phyloP scores from a whole-genome alignment of 2,888 invertebrate genomes.

The Amphipoea oculea region DNA sequence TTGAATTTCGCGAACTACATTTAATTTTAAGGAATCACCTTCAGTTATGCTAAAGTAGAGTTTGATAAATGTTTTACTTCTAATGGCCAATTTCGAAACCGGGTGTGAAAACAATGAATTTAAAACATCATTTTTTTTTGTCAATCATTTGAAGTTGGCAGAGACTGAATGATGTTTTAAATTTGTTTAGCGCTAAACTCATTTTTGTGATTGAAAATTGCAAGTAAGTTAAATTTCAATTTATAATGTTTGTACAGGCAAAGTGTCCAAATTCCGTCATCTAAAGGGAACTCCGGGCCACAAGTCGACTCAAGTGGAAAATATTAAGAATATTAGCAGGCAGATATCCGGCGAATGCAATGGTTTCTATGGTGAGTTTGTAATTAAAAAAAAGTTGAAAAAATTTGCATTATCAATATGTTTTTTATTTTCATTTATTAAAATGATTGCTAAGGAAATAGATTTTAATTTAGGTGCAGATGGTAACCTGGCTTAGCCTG shows the following conservation, averaged over 20 bases:
- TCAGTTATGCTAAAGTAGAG: not conserved
- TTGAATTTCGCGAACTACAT: not conserved
- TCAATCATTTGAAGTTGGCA: not conserved
- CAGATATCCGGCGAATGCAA: slow-evolving; percentile 98
- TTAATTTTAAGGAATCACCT: not conserved
- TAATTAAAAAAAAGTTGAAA: too few relatives aligned
- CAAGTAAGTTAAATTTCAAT: too few relatives aligned
- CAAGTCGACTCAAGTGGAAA: slow-evolving; percentile 97
- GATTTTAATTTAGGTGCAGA: too few relatives aligned
- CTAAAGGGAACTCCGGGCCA: slow-evolving; percentile 97
- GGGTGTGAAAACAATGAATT: not conserved
- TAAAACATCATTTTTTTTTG: not conserved
- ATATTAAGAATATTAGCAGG: slow-evolving; percentile 96
- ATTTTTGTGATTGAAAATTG: too few relatives aligned
- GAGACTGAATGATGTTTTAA: not conserved
- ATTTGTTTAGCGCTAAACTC: not conserved
- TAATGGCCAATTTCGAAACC: not conserved
- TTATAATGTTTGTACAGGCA: slow-evolving; percentile 72
- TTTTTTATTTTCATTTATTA: too few relatives aligned
- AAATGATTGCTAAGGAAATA: too few relatives aligned
- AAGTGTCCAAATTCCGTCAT: slow-evolving; percentile 97
- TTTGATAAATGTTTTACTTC: not conserved
- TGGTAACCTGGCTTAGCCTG: too few relatives aligned
- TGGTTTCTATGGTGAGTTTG: slow-evolving; percentile 94
- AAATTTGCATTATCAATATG: too few relatives aligned